These are phyloP conservation scores for Macaria notata DNA, from an alignment of 2,888 invertebrate species.

Conservation along the genomic window DNA sequence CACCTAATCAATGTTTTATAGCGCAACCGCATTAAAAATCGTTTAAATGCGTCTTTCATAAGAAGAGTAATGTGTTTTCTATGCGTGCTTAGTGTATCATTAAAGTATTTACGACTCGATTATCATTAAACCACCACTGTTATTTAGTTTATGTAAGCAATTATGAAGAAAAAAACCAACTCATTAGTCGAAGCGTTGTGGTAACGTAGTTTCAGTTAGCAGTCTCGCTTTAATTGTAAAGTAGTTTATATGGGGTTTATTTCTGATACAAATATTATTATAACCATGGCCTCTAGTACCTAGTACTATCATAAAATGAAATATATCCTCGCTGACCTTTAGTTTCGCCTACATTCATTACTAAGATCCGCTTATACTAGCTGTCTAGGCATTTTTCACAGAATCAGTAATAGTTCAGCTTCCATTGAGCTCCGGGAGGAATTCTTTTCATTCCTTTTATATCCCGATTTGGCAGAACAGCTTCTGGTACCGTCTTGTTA, in stretches of 20 bases:
- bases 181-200: no score
- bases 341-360: slow-evolving; percentile 19
- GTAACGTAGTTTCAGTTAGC: no score
- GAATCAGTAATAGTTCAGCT: slow-evolving; percentile 40
- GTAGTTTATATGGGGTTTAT: no score
- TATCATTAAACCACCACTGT: slow-evolving; percentile 13
- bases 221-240: no score
- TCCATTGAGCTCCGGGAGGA: slow-evolving; percentile 46
- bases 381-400: not conserved
- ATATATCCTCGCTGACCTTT: slow-evolving; percentile 10
- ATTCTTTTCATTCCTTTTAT: slow-evolving; percentile 52
- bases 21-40: slow-evolving; percentile 34
- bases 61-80: slow-evolving; percentile 39
- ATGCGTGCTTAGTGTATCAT: slow-evolving; percentile 16
- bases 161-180: no score
- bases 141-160: not conserved
- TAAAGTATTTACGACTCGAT: slow-evolving; percentile 19
- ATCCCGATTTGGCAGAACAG: slow-evolving; percentile 62
- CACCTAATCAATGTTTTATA: slow-evolving; percentile 37
- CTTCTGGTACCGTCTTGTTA: slow-evolving; percentile 57
- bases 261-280: no score
- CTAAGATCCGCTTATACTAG: slow-evolving; percentile 9
- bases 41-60: slow-evolving; percentile 35
- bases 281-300: no score
- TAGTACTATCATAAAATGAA: no score